Conservation (phyloP, 1,140 invertebrate species). For the Calephelis virginiensis region DNA sequence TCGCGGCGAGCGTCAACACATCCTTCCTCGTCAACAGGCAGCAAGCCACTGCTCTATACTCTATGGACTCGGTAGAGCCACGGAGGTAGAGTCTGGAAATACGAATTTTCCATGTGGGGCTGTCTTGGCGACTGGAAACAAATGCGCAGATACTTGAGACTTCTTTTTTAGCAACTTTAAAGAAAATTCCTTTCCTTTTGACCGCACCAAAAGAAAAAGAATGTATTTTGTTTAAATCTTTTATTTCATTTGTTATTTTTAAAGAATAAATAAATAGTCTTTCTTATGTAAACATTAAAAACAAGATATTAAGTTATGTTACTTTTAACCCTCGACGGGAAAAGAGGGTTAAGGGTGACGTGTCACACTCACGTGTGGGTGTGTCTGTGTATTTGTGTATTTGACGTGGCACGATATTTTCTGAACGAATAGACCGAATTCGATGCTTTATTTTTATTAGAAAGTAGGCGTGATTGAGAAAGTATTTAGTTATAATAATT, state of each 20-base stretch:
- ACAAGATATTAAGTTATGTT: too few relatives aligned
- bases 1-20: constrained; percentile 34
- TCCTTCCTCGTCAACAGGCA: constrained; percentile 43
- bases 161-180: constrained; percentile 18
- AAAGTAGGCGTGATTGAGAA: too few relatives aligned
- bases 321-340: too few relatives aligned
- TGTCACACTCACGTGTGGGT: too few relatives aligned
- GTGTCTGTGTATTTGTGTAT: too few relatives aligned
- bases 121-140: not conserved
- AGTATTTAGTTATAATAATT: too few relatives aligned
- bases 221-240: constrained; percentile 1
- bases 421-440: too few relatives aligned
- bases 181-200: constrained; percentile 15
- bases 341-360: too few relatives aligned
- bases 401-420: too few relatives aligned
- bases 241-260: not conserved
- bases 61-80: not conserved
- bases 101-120: constrained; percentile 7
- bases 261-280: not conserved
- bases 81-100: constrained; percentile 10
- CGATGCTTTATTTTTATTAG: too few relatives aligned
- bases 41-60: constrained; percentile 41
- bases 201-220: constrained; percentile 12
- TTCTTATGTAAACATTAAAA: not conserved
- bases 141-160: constrained; percentile 15